A percentile compares a stretch with the other conserved stretches of the same genome.
Evolutionary conservation across 1,140 invertebrate species (phyloP).

Genomic region (Platyscapa corneri): DNA sequence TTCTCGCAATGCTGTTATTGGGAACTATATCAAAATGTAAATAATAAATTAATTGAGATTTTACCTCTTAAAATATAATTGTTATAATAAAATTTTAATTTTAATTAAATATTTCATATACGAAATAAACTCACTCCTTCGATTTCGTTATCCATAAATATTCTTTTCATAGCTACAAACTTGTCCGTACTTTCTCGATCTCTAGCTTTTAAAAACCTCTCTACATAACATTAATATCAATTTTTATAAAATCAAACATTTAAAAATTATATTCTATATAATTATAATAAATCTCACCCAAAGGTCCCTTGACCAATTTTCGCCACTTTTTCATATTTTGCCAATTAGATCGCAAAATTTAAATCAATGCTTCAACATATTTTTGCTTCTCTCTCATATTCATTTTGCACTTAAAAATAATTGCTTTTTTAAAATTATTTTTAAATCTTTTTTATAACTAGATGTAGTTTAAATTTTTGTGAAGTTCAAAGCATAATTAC

Average conservation of each 20-base stretch:
- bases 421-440: neutral
- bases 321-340: constrained; percentile 95
- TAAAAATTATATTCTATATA: neutral
- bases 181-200: constrained; percentile 90
- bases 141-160: constrained; percentile 99
- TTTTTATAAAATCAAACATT: neutral
- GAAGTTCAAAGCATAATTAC: neutral
- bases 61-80: too few relatives aligned
- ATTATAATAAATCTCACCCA: constrained; percentile 77
- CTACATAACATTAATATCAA: constrained; percentile 74
- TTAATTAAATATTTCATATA: neutral
- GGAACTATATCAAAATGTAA: constrained; percentile 82
- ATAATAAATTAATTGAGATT: neutral
- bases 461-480: neutral
- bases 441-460: neutral
- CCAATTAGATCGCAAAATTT: constrained; percentile 93
- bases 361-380: constrained; percentile 93
- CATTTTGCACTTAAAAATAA: constrained; percentile 61
- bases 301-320: constrained; percentile 99
- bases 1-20: constrained; percentile 96
- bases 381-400: constrained; percentile 85
- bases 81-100: too few relatives aligned
- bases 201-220: constrained; percentile 97
- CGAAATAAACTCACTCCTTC: constrained; percentile 86
- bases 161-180: constrained; percentile 98